A percentile compares a stretch with the other conserved stretches of the same genome.
phyloP scores from a whole-genome alignment of 2,888 invertebrate genomes.

The Cristatella mucedo region DNA sequence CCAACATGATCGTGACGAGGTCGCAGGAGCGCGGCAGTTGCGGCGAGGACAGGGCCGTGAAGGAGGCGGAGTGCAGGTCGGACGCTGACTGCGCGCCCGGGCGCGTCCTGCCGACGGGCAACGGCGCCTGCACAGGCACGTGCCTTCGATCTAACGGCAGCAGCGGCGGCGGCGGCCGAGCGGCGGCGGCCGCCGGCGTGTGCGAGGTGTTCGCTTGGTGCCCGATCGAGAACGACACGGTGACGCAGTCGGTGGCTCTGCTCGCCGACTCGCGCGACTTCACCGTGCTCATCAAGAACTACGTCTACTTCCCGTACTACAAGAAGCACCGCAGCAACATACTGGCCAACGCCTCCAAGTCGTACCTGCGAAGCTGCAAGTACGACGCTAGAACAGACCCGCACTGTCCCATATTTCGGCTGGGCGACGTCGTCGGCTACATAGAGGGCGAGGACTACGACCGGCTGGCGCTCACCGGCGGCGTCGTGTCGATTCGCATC shows the following conservation, averaged over 20 bases:
- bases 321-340: conserved; percentile 24
- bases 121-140: too few relatives aligned
- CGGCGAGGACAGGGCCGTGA: conserved; percentile 19
- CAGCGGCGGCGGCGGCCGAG: too few relatives aligned
- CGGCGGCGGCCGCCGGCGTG: background rate
- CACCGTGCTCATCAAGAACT: conserved; percentile 27
- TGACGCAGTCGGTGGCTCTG: background rate
- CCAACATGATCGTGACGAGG: conserved; percentile 41
- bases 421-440: conserved; percentile 25
- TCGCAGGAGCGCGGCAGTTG: conserved; percentile 36
- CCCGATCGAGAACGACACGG: conserved; percentile 2
- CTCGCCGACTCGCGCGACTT: conserved; percentile 14
- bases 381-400: conserved; percentile 24
- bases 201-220: conserved; percentile 3
- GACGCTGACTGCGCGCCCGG: conserved; percentile 2
- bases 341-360: conserved; percentile 19
- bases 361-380: conserved; percentile 24
- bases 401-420: conserved; percentile 32
- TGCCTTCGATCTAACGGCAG: too few relatives aligned
- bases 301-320: conserved; percentile 23
- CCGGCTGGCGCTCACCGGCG: conserved; percentile 20
- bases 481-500: conserved; percentile 31
- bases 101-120: conserved; percentile 8
- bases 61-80: background rate
- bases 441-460: background rate